Evolutionary conservation across 2,888 invertebrate species (phyloP).

Genomic region (Drosophila dives): DNA sequence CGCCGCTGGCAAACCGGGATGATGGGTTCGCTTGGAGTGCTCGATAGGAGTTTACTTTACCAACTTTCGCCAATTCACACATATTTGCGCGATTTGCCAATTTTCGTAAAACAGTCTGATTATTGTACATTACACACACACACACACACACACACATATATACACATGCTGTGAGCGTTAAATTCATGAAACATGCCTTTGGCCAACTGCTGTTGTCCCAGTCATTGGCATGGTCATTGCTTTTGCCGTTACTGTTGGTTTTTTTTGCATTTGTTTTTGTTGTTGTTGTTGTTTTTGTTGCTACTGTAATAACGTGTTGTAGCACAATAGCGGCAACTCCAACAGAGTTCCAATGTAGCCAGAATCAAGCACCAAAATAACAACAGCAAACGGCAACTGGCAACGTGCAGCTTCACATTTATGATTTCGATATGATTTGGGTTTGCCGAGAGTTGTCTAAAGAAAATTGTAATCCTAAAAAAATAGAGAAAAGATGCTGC

Average conservation of each 20-base stretch:
- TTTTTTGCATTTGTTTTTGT: constrained; percentile 12
- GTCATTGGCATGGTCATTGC: constrained; percentile 40
- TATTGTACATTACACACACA: constrained; percentile 57
- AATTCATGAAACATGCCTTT: constrained; percentile 42
- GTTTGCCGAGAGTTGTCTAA: constrained; percentile 42
- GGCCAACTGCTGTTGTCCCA: constrained; percentile 63
- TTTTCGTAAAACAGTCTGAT: constrained; percentile 68
- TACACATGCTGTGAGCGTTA: constrained; percentile 11
- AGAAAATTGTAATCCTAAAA: not conserved
- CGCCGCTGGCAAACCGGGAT: constrained; percentile 44
- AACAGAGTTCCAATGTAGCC: constrained; percentile 63
- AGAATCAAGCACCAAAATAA: constrained; percentile 57
- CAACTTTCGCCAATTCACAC: constrained; percentile 30
- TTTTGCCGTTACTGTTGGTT: constrained; percentile 29
- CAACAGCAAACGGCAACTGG: constrained; percentile 41
- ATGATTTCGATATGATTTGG: constrained; percentile 51
- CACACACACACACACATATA: constrained; percentile 23
- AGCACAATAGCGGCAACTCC: constrained; percentile 50
- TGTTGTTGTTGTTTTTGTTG: constrained; percentile 33
- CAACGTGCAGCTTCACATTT: constrained; percentile 67
- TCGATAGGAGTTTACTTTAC: constrained; percentile 10
- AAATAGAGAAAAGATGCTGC: not conserved
- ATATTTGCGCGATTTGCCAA: constrained; percentile 73
- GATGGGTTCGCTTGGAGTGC: constrained; percentile 10
- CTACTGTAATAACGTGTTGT: constrained; percentile 74